Conservation (phyloP, 1,140 invertebrate species). For the Euura saliciscinereae region DNA sequence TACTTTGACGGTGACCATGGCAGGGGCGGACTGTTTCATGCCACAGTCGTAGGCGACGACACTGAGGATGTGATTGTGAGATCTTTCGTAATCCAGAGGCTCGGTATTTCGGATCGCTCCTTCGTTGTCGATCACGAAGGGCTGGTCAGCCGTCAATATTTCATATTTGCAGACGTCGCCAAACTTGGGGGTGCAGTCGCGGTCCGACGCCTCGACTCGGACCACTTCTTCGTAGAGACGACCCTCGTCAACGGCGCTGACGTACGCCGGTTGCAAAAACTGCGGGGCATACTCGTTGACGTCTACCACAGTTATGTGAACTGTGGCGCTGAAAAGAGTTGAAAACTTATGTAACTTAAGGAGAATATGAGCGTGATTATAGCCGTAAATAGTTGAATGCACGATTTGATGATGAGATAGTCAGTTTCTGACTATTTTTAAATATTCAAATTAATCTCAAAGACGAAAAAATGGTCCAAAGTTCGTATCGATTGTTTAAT, state of each 20-base stretch:
- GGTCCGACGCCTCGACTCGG: constrained; percentile 86
- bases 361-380: no score
- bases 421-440: no score
- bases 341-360: no score
- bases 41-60: constrained; percentile 97
- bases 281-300: constrained; percentile 93
- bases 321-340: constrained; percentile 76
- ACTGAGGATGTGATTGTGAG: constrained; percentile 94
- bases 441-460: no score
- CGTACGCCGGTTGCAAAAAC: constrained; percentile 88
- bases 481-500: no score
- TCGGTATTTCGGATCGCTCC: constrained; percentile 91
- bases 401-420: no score
- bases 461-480: no score
- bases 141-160: constrained; percentile 87
- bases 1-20: constrained; percentile 94
- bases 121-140: constrained; percentile 91
- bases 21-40: constrained; percentile 86
- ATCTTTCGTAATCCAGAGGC: constrained; percentile 86
- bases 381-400: no score
- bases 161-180: constrained; percentile 96
- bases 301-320: constrained; percentile 94
- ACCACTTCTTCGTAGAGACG: constrained; percentile 88
- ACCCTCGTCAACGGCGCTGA: constrained; percentile 89
- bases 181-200: constrained; percentile 90